These are phyloP conservation scores for Acanthochromis polyacanthus DNA, from an alignment of 2,113 vertebrate species.

Conservation along the genomic window DNA sequence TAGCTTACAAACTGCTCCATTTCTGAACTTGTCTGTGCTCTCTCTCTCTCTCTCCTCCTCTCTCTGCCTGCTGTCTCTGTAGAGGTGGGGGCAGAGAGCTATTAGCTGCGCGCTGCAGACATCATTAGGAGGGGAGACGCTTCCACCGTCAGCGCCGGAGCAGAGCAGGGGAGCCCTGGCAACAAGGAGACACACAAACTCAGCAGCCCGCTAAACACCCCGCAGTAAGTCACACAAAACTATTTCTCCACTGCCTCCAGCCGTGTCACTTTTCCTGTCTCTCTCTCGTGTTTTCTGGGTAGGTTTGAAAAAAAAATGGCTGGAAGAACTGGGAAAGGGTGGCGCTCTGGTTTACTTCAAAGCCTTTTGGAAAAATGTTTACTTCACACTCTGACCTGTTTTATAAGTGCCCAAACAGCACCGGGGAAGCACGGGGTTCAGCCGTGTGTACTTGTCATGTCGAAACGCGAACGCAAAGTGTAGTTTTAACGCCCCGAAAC, in stretches of 20 bases:
- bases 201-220: slow-evolving; percentile 86
- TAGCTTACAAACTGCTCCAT: slow-evolving; percentile 70
- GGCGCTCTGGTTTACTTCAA: slow-evolving; percentile 77
- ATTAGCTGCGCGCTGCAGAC: slow-evolving; percentile 89
- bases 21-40: slow-evolving; percentile 54
- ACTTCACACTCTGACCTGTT: slow-evolving; percentile 72
- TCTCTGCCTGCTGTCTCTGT: slow-evolving; percentile 29
- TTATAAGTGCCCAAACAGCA: slow-evolving; percentile 50
- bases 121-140: slow-evolving; percentile 92
- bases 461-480: slow-evolving; percentile 49
- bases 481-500: slow-evolving; percentile 57
- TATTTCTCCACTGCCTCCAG: slow-evolving; percentile 35
- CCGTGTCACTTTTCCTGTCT: slow-evolving; percentile 48
- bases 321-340: slow-evolving; percentile 76
- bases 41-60: slow-evolving; percentile 7
- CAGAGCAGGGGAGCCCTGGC: slow-evolving; percentile 84
- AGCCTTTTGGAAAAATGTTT: slow-evolving; percentile 69
- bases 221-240: slow-evolving; percentile 90
- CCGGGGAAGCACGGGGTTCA: neutral
- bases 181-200: slow-evolving; percentile 84
- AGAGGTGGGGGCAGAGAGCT: slow-evolving; percentile 81
- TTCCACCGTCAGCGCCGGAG: slow-evolving; percentile 90
- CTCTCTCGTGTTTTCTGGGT: slow-evolving; percentile 25
- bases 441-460: slow-evolving; percentile 64
- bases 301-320: slow-evolving; percentile 73